These are phyloP conservation scores for Eucriotettix oculatus DNA, from an alignment of 2,888 invertebrate genomes.

Conservation along the genomic window DNA sequence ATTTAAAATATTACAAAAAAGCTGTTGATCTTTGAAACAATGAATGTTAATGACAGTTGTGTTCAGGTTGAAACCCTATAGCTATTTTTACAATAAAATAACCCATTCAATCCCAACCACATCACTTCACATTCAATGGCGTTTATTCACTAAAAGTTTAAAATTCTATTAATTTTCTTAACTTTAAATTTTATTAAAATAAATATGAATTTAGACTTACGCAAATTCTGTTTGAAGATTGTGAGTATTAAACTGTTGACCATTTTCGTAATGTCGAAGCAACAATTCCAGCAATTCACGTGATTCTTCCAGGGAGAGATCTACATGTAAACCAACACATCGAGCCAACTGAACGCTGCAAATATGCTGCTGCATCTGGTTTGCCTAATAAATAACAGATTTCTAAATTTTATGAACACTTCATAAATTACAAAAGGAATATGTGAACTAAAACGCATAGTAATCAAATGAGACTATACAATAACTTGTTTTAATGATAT, in stretches of 20 bases:
- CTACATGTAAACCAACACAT: constrained; percentile 48
- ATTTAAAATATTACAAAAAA: too few species aligned
- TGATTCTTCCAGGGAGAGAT: constrained; percentile 34
- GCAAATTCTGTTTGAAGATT: constrained; percentile 29
- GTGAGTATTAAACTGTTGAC: constrained; percentile 23
- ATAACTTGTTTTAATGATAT: too few species aligned
- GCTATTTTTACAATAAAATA: too few species aligned
- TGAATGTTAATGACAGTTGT: too few species aligned
- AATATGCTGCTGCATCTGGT: constrained; percentile 66
- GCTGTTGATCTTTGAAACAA: too few species aligned
- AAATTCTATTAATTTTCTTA: neutral
- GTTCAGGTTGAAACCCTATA: too few species aligned
- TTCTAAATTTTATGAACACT: neutral
- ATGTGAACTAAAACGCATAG: too few species aligned
- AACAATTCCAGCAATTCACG: constrained; percentile 42
- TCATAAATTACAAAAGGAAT: neutral
- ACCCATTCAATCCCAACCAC: too few species aligned
- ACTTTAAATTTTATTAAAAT: neutral
- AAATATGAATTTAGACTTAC: constrained; percentile 10
- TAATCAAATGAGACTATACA: too few species aligned
- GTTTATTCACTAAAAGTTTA: neutral
- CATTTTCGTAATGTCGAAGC: constrained; percentile 47
- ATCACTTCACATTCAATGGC: too few species aligned
- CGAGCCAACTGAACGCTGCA: constrained; percentile 60
- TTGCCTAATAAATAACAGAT: constrained; percentile 7